Evolutionary conservation across 2,797 vertebrate species (phyloP).

Genomic region (Pachyuromys duprasi): DNA sequence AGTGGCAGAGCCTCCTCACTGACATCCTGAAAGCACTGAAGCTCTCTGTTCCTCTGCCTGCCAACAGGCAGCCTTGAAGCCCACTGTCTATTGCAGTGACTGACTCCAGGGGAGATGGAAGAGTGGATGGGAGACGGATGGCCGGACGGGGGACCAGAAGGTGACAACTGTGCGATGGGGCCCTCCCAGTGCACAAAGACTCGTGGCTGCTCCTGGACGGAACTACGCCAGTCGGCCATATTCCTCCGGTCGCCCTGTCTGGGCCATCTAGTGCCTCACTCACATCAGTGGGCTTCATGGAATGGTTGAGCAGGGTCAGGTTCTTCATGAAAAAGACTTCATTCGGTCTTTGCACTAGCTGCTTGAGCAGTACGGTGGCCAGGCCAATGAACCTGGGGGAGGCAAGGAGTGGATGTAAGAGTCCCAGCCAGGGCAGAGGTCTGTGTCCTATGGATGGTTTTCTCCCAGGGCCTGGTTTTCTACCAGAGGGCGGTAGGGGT

Average conservation of each 20-base stretch:
- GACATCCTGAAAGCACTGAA: no score
- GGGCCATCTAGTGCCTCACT: constrained; percentile 30
- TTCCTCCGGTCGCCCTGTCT: neutral
- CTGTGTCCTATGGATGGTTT: neutral
- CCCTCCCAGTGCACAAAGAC: neutral
- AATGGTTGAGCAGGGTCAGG: constrained; percentile 65
- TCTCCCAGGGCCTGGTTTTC: neutral
- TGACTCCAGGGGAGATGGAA: neutral
- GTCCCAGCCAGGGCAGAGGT: neutral
- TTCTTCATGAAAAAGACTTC: constrained; percentile 66
- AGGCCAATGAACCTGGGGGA: constrained; percentile 78
- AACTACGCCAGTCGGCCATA: neutral
- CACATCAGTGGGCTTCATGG: constrained; percentile 74
- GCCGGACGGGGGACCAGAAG: neutral
- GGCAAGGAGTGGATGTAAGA: neutral
- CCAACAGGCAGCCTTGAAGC: neutral
- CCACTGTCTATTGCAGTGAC: neutral
- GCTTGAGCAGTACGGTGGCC: constrained; percentile 69
- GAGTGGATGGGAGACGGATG: neutral
- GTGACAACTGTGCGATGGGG: neutral
- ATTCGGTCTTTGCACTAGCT: constrained; percentile 19
- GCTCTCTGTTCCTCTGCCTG: neutral
- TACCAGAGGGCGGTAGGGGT: neutral
- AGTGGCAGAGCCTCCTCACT: neutral
- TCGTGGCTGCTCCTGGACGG: neutral